Evolutionary conservation across 2,797 vertebrate species (phyloP), one percentile per base, ranked within the genome.

Genomic region (Capromys pilorides): DNA sequence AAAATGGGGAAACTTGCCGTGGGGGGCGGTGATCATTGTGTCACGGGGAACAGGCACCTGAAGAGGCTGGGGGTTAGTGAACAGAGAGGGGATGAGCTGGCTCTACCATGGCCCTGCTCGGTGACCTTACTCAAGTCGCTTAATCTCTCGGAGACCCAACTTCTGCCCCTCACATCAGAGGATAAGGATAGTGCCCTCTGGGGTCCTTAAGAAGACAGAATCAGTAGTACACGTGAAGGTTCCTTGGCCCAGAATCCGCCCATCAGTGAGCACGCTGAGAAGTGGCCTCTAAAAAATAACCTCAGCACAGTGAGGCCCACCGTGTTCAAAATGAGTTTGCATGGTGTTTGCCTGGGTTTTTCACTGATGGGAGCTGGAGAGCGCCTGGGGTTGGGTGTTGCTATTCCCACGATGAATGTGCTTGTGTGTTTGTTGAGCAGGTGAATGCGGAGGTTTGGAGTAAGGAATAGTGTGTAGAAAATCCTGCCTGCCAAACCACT

Each of bases 401-500:
- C 39, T 45, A 0, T 26, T 41, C 2, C 39, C 36, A 62, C 45
- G 19, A 22, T 59, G 49, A 33, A 6, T 1, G 16, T 9, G 39
- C 86, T 91, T 64, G 61, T 41, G 93, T 69, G 66, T 57, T 81
- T 91, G 78, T 79, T 41, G 67, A 21, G 57, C 45, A 51, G 62
- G 41, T 36, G 41, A 45, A n/a, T 61, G 19, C 18, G 31, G 81
- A 61, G 31, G n/a, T 77, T 49, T 79, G 7, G 31, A 45, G 51
- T 81, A 24, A 71, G 57, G 24, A 83, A 73, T 19, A 49, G 16
- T 87, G 31, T 80, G 39, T n/a, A 28, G 89, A 84, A 85, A 33
- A 66, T 81, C 82, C 71, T 83, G 57, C n/a, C 78, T 85, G 64
- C 59, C 28, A 33, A 86, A 45, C 83, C 69, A 49, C 83, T 95